Evolutionary conservation across 30 jellyfish, hydroid and myxozoan species (phyloP).

Genomic region (Pelagia noctiluca): DNA sequence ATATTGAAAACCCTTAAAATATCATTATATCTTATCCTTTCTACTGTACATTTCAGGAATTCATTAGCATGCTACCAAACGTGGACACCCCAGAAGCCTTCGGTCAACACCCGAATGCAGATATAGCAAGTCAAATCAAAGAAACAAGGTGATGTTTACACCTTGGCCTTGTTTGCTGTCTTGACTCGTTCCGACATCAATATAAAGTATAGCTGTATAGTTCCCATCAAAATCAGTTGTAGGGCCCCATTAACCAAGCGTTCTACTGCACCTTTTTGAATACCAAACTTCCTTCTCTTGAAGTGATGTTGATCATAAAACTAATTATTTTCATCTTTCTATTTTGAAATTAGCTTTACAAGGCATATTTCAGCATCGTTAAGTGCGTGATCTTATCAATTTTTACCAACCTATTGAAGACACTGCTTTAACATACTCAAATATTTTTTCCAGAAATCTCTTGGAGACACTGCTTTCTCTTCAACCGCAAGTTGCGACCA

Average conservation of each 20-base stretch:
- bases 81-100: constrained; percentile 96
- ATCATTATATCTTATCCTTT: no score
- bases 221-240: no score
- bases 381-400: no score
- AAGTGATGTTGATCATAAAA: no score
- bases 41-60: constrained; percentile 77
- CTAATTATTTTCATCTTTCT: not conserved
- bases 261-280: not conserved
- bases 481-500: constrained; percentile 97
- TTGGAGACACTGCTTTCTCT: constrained; percentile 91
- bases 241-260: not conserved
- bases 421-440: no score
- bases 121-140: constrained; percentile 96
- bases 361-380: not conserved
- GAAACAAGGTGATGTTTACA: constrained; percentile 83
- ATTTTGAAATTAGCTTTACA: not conserved
- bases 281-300: not conserved
- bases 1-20: no score
- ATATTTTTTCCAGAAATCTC: constrained; percentile 75
- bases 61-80: constrained; percentile 92
- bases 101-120: constrained; percentile 99
- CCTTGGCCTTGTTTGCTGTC: no score
- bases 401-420: no score
- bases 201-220: no score
- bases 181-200: no score